A percentile compares a stretch with the other conserved stretches of the same genome.
phyloP scores from a whole-genome alignment of 2,113 vertebrate genomes.

The Megaceryle maxima region DNA sequence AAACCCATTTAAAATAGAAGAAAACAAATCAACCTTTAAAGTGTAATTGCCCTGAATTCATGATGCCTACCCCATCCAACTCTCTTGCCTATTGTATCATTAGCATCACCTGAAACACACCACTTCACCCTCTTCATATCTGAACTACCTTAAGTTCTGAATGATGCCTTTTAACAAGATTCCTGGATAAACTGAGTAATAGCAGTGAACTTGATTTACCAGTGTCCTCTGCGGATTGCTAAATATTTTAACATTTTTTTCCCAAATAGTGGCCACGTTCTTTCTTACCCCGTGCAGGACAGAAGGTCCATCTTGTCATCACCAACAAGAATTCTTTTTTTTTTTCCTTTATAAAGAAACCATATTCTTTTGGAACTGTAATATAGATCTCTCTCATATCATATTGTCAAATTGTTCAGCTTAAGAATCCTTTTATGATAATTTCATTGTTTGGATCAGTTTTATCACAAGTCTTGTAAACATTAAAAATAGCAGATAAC shows the following conservation, averaged over 20 bases:
- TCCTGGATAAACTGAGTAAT: not conserved
- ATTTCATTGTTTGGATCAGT: not conserved
- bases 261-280: not conserved
- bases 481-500: not conserved
- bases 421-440: not conserved
- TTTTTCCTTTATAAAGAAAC: constrained; percentile 4
- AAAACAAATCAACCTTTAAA: not conserved
- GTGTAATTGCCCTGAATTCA: not conserved
- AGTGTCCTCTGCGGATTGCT: not conserved
- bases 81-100: not conserved
- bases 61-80: not conserved
- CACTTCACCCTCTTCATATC: not conserved
- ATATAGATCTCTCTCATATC: not conserved
- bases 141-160: not conserved
- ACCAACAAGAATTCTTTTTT: not conserved
- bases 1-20: not conserved
- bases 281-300: not conserved
- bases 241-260: not conserved
- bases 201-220: not conserved
- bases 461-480: not conserved
- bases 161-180: not conserved
- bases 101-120: not conserved
- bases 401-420: not conserved
- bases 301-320: not conserved
- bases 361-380: not conserved